phyloP scores from a whole-genome alignment of 2,113 vertebrate species.

The Laterallus jamaicensis region DNA sequence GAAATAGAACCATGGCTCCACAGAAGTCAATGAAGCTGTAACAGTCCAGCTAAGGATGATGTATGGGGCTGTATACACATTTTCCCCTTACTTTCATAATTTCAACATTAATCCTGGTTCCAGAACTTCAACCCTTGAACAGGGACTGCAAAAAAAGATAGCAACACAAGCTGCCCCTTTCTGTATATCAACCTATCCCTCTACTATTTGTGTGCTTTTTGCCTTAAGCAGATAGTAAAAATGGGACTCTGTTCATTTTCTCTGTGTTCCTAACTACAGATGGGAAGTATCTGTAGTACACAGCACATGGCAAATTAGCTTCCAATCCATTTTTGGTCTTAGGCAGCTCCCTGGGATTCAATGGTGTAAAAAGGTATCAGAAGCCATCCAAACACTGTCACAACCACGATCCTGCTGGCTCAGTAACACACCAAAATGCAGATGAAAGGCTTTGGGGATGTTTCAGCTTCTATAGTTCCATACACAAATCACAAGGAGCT shows the following conservation, averaged over 20 bases:
- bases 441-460: conserved; percentile 27
- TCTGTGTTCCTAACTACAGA: not conserved
- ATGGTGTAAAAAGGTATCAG: not conserved
- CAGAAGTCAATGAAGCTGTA: not conserved
- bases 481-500: not conserved
- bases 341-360: not conserved
- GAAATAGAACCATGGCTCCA: not conserved
- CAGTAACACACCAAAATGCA: not conserved
- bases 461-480: not conserved
- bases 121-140: not conserved
- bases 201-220: not conserved
- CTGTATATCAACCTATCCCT: not conserved
- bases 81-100: not conserved
- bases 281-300: not conserved
- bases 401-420: not conserved
- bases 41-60: not conserved
- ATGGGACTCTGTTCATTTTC: not conserved
- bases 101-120: not conserved
- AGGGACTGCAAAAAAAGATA: not conserved
- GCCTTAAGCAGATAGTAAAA: not conserved
- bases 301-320: not conserved
- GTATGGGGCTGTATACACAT: not conserved
- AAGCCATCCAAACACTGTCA: not conserved
- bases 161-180: not conserved
- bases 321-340: not conserved